Evolutionary conservation across 2,113 vertebrate species (phyloP), one percentile per base, ranked within the genome.

Genomic region (Microcebus murinus): DNA sequence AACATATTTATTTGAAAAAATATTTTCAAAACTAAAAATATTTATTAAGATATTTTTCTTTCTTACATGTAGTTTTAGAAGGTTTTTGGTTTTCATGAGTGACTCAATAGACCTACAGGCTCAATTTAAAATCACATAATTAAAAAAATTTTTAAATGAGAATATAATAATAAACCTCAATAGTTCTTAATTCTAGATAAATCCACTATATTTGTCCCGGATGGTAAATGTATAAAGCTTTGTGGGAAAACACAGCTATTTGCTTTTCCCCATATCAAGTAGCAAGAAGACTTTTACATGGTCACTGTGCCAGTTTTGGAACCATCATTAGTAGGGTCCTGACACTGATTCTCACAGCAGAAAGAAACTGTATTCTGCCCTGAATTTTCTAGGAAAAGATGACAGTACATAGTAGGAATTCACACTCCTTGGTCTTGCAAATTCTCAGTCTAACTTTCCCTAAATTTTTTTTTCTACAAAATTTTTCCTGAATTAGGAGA

Each of bases 1-100:
- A 96, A 95, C 90, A 77, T 77, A 39, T 65, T 87, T 84, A 63
- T 95, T 89, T 55, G 34, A 90, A 50, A 52, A 70, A 52, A 70
- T 39, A 55, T 23, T 65, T 87, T 52, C 14, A 36, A 48, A 61
- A 36, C 50, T 48, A 20, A 4, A 17, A 97, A 85, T 93, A 50
- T 45, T 84, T 80, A 81, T 96, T 65, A 63, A 12, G 65, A 14
- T 77, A 63, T 31, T 77, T 80, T 84, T 71, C 21, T 87, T 52
- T 71, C 27, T 87, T 52, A 29, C 48, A 8, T 82, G 14, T 87
- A 61, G 52, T 81, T 90, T 94, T 81, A 87, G 73, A 71, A 95
- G 42, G 27, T 6, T 81, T 92, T 80, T 81, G 18, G 20, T 81
- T 96, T 91, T 93, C 27, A 77, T 80, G 87, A 90, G 12, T 70